These are phyloP conservation scores for Protonemura montana DNA, from an alignment of 2,888 invertebrate genomes.

Conservation along the genomic window DNA sequence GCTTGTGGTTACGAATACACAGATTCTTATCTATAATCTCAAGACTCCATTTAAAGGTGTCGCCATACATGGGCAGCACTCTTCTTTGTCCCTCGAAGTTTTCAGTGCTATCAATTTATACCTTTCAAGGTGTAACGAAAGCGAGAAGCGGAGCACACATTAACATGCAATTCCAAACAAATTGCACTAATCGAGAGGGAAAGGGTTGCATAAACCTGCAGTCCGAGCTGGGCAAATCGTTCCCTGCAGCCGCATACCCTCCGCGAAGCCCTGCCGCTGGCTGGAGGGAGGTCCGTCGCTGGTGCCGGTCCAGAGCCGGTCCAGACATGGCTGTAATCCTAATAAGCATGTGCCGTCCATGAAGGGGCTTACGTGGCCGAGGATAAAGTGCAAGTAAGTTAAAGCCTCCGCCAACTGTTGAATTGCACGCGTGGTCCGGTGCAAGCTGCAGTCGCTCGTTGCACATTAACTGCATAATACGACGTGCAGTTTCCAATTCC, in stretches of 20 bases:
- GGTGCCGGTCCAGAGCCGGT: neutral
- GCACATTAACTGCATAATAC: neutral
- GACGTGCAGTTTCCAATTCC: neutral
- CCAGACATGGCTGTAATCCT: neutral
- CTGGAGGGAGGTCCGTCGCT: neutral
- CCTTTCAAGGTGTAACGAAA: neutral
- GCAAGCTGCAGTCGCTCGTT: neutral
- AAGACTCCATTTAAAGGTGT: neutral
- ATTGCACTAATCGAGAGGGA: neutral
- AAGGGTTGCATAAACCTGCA: conserved; percentile 7
- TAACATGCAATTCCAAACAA: neutral
- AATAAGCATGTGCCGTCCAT: neutral
- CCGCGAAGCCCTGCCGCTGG: neutral
- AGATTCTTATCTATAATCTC: neutral
- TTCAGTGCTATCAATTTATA: neutral
- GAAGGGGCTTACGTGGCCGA: neutral
- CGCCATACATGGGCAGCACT: neutral
- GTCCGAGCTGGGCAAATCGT: neutral
- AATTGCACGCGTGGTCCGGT: neutral
- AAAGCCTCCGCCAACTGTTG: conserved; percentile 2
- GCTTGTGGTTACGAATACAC: neutral
- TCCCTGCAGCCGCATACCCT: neutral
- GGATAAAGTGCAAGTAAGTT: conserved; percentile 2
- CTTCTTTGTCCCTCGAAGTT: neutral
- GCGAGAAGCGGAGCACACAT: neutral